phyloP scores from a whole-genome alignment of 2,797 vertebrate genomes.

The Lacerta viridis region DNA sequence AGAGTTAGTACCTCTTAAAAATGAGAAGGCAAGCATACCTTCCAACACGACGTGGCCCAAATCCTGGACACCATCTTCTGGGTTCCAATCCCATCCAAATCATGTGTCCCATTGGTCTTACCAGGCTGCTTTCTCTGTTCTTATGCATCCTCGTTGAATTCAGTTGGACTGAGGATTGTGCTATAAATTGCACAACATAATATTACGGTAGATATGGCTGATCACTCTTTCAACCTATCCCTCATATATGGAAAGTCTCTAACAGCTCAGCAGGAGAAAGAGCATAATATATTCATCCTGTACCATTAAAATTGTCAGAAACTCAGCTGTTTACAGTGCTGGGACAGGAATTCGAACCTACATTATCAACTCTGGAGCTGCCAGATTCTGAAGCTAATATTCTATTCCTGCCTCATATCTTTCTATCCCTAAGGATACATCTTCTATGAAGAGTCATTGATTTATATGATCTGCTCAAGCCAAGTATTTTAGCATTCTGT shows the following conservation, averaged over 20 bases:
- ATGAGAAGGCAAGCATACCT: slow-evolving; percentile 22
- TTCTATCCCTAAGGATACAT: slow-evolving; percentile 58
- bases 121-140: no score
- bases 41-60: no score
- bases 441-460: slow-evolving; percentile 68
- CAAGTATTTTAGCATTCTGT: slow-evolving; percentile 61
- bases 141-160: no score
- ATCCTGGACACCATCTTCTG: no score
- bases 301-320: slow-evolving; percentile 63
- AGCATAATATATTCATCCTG: slow-evolving; percentile 37
- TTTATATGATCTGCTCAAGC: slow-evolving; percentile 64
- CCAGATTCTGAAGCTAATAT: slow-evolving; percentile 44
- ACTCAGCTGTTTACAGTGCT: slow-evolving; percentile 36
- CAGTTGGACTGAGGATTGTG: no score
- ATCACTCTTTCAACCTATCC: slow-evolving; percentile 30
- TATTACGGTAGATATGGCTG: slow-evolving; percentile 48
- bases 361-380: slow-evolving; percentile 61
- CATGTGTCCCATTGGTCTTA: no score
- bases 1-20: slow-evolving; percentile 37
- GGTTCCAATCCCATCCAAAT: no score
- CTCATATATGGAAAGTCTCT: slow-evolving; percentile 41
- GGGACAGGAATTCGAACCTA: slow-evolving; percentile 56
- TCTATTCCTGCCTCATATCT: slow-evolving; percentile 58
- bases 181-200: not conserved
- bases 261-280: slow-evolving; percentile 38